Conservation (phyloP, 2,888 invertebrate genomes). For the Tachystola acroxantha region DNA sequence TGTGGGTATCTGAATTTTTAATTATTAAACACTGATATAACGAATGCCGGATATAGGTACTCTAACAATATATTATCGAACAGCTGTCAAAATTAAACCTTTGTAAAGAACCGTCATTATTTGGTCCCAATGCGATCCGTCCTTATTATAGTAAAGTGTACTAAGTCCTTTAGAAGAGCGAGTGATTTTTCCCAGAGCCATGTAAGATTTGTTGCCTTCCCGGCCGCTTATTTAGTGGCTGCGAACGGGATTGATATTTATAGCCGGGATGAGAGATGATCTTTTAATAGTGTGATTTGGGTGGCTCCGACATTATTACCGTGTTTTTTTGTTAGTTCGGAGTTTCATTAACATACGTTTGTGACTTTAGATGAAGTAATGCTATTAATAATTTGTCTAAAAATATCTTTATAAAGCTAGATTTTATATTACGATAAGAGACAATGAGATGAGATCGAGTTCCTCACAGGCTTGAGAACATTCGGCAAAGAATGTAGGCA, state of each 20-base stretch:
- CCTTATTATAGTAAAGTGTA: no score
- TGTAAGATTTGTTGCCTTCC: conserved; percentile 29
- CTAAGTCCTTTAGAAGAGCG: not conserved
- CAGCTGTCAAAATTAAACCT: not conserved
- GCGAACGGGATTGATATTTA: conserved; percentile 48
- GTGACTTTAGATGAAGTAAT: not conserved
- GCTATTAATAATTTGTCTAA: no score
- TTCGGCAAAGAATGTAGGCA: no score
- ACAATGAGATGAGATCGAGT: no score
- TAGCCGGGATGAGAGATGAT: conserved; percentile 61
- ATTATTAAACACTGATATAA: no score
- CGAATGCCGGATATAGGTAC: no score
- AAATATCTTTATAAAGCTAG: no score
- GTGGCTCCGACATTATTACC: not conserved
- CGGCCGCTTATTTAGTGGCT: conserved; percentile 32
- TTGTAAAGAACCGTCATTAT: not conserved
- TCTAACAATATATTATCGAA: no score
- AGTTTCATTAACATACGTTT: not conserved
- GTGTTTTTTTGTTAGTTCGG: not conserved
- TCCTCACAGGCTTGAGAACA: no score
- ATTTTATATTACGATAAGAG: no score
- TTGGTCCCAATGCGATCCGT: no score
- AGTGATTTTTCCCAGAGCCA: not conserved
- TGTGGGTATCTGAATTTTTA: no score
- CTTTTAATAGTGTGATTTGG: conserved; percentile 66